Conservation (phyloP, 2,113 vertebrate species). For the Bufo bufo region DNA sequence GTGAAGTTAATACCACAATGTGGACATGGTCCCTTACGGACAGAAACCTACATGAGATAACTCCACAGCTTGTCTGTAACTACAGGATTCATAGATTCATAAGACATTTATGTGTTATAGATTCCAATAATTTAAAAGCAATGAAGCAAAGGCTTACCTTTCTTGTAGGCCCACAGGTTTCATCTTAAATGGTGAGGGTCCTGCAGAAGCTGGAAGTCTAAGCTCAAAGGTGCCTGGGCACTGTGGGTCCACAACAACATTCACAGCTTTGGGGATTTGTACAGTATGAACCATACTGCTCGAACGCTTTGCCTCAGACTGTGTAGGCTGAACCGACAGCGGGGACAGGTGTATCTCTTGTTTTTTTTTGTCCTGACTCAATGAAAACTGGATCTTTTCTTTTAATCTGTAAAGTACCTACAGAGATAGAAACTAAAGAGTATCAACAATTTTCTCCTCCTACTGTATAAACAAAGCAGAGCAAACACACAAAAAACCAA, state of each 20-base stretch:
- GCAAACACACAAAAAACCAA: conserved; percentile 42
- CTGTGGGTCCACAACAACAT: conserved; percentile 73
- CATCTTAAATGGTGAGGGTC: conserved; percentile 95
- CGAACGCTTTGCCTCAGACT: conserved; percentile 71
- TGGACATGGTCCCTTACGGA: neutral
- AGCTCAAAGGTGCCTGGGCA: conserved; percentile 76
- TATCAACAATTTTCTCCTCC: conserved; percentile 53
- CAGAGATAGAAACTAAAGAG: conserved; percentile 61
- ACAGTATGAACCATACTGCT: conserved; percentile 87
- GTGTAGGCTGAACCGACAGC: conserved; percentile 70
- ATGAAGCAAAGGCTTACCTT: conserved; percentile 72
- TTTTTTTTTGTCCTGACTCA: conserved; percentile 85
- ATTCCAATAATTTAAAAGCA: neutral
- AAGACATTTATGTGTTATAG: neutral
- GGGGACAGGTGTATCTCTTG: conserved; percentile 81
- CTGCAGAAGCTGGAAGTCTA: conserved; percentile 75
- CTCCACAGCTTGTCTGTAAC: no score
- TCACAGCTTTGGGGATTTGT: conserved; percentile 74
- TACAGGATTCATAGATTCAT: neutral
- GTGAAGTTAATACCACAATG: neutral
- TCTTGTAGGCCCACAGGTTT: conserved; percentile 93
- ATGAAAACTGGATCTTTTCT: conserved; percentile 85
- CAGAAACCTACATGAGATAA: neutral
- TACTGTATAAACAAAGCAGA: conserved; percentile 56
- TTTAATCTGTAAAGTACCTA: conserved; percentile 93